Percentiles rank a stretch among this genome's conserved stretches.
Evolutionary conservation across 2,888 invertebrate genomes (phyloP).

Genomic region (Colletes collaris): DNA sequence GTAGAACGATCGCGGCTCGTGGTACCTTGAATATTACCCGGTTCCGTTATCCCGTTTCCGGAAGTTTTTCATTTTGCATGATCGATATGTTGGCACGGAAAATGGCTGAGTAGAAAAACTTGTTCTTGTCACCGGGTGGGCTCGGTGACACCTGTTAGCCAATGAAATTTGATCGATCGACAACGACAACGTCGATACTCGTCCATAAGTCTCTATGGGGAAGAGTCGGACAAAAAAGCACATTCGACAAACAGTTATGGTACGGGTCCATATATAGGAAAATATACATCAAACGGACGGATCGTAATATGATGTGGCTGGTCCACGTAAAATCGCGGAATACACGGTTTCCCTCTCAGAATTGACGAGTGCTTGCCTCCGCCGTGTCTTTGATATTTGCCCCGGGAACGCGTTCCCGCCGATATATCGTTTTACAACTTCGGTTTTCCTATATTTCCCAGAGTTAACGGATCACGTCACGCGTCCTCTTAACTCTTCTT

Average conservation of each 20-base stretch:
- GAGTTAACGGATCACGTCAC: constrained; percentile 22
- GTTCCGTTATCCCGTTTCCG: constrained; percentile 19
- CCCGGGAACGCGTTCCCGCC: constrained; percentile 25
- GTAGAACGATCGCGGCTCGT: background rate
- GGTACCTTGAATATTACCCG: background rate
- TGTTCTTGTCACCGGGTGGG: constrained; percentile 76
- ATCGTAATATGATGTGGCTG: constrained; percentile 69
- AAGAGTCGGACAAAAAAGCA: constrained; percentile 48
- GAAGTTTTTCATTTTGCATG: constrained; percentile 58
- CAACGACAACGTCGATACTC: constrained; percentile 65
- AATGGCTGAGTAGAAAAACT: constrained; percentile 80
- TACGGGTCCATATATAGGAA: constrained; percentile 62
- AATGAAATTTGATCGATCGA: constrained; percentile 80
- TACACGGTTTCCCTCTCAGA: constrained; percentile 82
- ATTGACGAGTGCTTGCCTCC: constrained; percentile 60
- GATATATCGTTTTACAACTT: constrained; percentile 27
- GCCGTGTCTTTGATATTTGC: constrained; percentile 48
- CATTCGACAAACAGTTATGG: constrained; percentile 74
- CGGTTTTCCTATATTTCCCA: constrained; percentile 24
- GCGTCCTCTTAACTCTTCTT: background rate
- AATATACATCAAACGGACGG: constrained; percentile 71
- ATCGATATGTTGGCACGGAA: constrained; percentile 63
- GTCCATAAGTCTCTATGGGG: constrained; percentile 56
- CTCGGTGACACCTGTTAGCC: constrained; percentile 76
- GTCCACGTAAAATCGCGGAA: constrained; percentile 66